These are phyloP conservation scores for Thalassarche chlororhynchos DNA, from an alignment of 2,113 vertebrate genomes.

Conservation along the genomic window DNA sequence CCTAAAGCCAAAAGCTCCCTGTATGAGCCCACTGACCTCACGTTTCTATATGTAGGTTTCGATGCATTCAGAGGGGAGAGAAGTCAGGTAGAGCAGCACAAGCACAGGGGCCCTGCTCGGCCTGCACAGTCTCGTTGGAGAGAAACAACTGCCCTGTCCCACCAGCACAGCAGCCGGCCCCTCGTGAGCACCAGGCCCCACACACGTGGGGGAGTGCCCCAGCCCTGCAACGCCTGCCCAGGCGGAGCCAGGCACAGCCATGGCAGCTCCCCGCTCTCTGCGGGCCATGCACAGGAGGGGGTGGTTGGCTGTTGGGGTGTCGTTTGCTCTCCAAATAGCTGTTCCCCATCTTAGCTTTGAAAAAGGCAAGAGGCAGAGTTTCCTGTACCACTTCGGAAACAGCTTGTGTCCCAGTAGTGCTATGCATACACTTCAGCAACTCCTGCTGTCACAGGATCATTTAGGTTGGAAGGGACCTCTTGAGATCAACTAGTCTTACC, in stretches of 20 bases:
- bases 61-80: not conserved
- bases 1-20: not conserved
- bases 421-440: not conserved
- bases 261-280: not conserved
- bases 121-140: not conserved
- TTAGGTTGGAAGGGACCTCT: not conserved
- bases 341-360: not conserved
- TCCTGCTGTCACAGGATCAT: not conserved
- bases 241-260: rapidly evolving
- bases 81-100: not conserved
- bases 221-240: not conserved
- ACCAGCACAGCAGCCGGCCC: rapidly evolving
- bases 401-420: not conserved
- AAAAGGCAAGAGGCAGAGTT: not conserved
- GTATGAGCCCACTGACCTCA: not conserved
- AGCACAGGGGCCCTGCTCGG: rapidly evolving
- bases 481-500: not conserved
- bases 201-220: rapidly evolving
- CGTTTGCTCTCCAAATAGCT: not conserved
- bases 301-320: too few relatives aligned
- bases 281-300: not conserved
- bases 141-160: not conserved
- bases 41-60: rapidly evolving
- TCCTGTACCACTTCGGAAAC: rapidly evolving
- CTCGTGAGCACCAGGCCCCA: not conserved